phyloP scores from a whole-genome alignment of 2,888 invertebrate genomes.

The Molanna angustata region DNA sequence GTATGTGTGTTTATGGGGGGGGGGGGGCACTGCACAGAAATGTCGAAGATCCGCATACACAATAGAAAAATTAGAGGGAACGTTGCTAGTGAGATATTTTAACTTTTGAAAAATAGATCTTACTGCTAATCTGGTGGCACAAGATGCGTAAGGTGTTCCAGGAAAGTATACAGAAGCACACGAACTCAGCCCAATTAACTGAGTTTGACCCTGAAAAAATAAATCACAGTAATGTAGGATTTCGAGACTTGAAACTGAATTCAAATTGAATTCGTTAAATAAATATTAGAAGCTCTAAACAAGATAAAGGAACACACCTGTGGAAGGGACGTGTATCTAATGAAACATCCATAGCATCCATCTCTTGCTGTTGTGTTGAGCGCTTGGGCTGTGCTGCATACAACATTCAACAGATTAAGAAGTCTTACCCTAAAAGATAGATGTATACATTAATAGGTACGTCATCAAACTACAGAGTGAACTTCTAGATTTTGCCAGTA shows the following conservation, averaged over 20 bases:
- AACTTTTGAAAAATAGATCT: too few species aligned
- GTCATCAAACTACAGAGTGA: neutral
- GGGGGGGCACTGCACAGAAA: too few species aligned
- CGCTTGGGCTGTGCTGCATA: slow-evolving; percentile 64
- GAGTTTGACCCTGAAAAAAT: slow-evolving; percentile 51
- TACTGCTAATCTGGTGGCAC: slow-evolving; percentile 53
- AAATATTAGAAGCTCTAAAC: neutral
- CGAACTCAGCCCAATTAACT: slow-evolving; percentile 50
- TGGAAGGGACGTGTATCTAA: slow-evolving; percentile 52
- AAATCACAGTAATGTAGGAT: neutral
- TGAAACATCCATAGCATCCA: slow-evolving; percentile 64
- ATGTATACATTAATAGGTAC: neutral
- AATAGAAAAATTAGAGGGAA: too few species aligned
- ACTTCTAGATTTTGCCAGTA: too few species aligned
- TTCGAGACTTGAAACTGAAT: neutral
- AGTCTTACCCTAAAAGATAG: slow-evolving; percentile 34
- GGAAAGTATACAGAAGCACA: slow-evolving; percentile 56
- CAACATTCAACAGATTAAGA: slow-evolving; percentile 56
- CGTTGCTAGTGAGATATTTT: too few species aligned
- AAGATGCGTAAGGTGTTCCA: slow-evolving; percentile 51
- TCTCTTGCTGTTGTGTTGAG: slow-evolving; percentile 56
- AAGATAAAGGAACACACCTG: slow-evolving; percentile 42
- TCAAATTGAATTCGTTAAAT: neutral
- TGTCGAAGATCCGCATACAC: too few species aligned
- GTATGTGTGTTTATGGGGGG: too few species aligned